phyloP scores from a whole-genome alignment of 2,113 vertebrate species.

The Dromas ardeola region DNA sequence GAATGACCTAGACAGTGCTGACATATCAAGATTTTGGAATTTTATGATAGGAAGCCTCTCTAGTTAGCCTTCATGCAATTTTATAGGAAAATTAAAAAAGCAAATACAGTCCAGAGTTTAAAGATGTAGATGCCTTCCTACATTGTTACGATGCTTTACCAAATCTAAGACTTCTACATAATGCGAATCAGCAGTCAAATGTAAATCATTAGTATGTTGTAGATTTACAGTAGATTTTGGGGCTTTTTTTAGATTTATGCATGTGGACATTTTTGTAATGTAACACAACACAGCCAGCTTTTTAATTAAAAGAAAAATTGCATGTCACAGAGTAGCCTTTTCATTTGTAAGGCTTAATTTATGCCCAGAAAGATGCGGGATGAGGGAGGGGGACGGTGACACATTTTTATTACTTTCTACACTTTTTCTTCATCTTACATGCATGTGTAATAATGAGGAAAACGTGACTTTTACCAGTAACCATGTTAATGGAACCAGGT shows the following conservation, averaged over 20 bases:
- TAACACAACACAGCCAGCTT: slow-evolving; percentile 81
- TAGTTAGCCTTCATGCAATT: slow-evolving; percentile 80
- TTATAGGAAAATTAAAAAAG: slow-evolving; percentile 71
- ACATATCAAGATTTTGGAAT: slow-evolving; percentile 61
- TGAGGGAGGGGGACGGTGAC: slow-evolving; percentile 69
- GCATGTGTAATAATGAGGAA: slow-evolving; percentile 78
- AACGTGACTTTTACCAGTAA: slow-evolving; percentile 78
- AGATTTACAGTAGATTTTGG: slow-evolving; percentile 82
- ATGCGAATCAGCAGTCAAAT: slow-evolving; percentile 80
- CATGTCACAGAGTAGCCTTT: slow-evolving; percentile 87
- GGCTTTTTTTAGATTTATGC: slow-evolving; percentile 81
- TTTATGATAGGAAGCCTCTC: slow-evolving; percentile 79
- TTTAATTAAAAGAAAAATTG: slow-evolving; percentile 86
- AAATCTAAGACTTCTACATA: slow-evolving; percentile 81
- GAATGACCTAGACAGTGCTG: slow-evolving; percentile 27
- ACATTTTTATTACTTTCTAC: slow-evolving; percentile 77
- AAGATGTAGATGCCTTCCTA: slow-evolving; percentile 85
- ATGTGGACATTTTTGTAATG: slow-evolving; percentile 81
- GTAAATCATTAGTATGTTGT: slow-evolving; percentile 81
- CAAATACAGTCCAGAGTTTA: slow-evolving; percentile 73
- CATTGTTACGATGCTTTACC: slow-evolving; percentile 87
- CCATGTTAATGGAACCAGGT: slow-evolving; percentile 77
- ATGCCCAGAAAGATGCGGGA: slow-evolving; percentile 71
- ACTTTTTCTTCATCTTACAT: slow-evolving; percentile 76
- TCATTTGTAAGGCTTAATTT: slow-evolving; percentile 73